These are phyloP conservation scores for Nothobranchius furzeri DNA, from an alignment of 2,113 vertebrate genomes.

Conservation along the genomic window DNA sequence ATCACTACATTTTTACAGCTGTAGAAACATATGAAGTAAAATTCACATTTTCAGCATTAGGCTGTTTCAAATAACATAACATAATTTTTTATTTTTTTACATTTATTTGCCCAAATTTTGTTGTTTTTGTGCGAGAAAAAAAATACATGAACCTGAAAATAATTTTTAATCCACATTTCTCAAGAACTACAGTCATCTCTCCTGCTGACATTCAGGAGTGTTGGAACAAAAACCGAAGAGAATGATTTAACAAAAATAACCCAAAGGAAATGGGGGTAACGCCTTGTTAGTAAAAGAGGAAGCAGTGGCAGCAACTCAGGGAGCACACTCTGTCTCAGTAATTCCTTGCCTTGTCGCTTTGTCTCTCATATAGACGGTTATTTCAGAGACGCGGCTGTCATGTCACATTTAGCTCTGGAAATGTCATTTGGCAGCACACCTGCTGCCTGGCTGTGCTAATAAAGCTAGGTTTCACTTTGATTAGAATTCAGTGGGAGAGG, in stretches of 20 bases:
- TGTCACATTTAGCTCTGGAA: conserved; percentile 74
- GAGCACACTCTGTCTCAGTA: conserved; percentile 66
- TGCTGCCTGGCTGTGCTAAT: conserved; percentile 79
- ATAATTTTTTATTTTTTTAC: background rate
- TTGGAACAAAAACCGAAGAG: conserved; percentile 19
- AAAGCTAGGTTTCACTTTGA: conserved; percentile 74
- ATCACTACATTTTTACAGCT: background rate
- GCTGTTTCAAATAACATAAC: background rate
- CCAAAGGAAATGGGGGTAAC: conserved; percentile 64
- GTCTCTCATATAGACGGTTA: conserved; percentile 67
- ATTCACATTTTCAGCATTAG: no score
- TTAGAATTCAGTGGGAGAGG: conserved; percentile 67
- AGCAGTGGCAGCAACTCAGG: conserved; percentile 51
- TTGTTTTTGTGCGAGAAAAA: background rate
- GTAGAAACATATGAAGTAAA: background rate
- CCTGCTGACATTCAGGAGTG: conserved; percentile 24
- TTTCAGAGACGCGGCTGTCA: conserved; percentile 72
- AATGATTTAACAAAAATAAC: conserved; percentile 70
- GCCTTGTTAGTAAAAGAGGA: conserved; percentile 70
- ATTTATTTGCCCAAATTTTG: background rate
- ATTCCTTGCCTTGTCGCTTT: conserved; percentile 71
- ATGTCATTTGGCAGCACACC: conserved; percentile 79
- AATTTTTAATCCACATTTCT: background rate
- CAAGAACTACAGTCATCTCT: conserved; percentile 16
- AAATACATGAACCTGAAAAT: background rate